Evolutionary conservation across 2,113 vertebrate genomes (phyloP).

Genomic region (Mus spicilegus): DNA sequence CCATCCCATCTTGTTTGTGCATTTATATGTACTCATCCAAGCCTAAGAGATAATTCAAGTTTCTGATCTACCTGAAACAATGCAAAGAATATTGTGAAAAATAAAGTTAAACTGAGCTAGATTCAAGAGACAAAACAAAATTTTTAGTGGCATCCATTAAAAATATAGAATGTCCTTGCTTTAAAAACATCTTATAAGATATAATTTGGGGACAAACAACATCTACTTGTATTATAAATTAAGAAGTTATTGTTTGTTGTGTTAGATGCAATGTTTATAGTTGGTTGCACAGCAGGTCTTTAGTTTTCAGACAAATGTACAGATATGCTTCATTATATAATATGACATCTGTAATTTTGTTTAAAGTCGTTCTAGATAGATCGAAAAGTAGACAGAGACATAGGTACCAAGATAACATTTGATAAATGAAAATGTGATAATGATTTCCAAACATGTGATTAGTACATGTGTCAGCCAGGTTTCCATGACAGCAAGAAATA

Average conservation of each 20-base stretch:
- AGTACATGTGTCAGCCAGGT: not conserved
- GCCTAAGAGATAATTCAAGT: conserved; percentile 30
- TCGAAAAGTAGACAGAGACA: not conserved
- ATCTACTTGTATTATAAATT: conserved; percentile 43
- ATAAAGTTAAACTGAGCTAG: conserved; percentile 25
- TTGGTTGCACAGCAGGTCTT: not conserved
- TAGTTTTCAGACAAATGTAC: not conserved
- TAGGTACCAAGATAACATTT: not conserved
- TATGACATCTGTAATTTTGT: conserved; percentile 4
- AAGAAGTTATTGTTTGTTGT: conserved; percentile 39
- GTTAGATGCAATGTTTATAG: not conserved
- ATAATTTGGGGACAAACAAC: not conserved
- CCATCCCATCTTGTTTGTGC: not conserved
- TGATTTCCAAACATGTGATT: not conserved
- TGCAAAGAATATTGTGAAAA: conserved; percentile 40
- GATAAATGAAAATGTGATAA: not conserved
- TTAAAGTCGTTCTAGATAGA: conserved; percentile 1
- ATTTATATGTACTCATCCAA: not conserved
- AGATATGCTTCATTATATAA: not conserved
- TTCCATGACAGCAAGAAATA: not conserved
- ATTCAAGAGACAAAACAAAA: conserved; percentile 31
- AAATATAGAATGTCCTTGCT: not conserved
- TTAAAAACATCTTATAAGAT: conserved; percentile 1
- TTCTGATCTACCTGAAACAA: conserved; percentile 52
- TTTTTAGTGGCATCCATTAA: not conserved